Evolutionary conservation across 2,113 vertebrate genomes (phyloP), one percentile per base, ranked within the genome.

Genomic region (Bubo bubo): DNA sequence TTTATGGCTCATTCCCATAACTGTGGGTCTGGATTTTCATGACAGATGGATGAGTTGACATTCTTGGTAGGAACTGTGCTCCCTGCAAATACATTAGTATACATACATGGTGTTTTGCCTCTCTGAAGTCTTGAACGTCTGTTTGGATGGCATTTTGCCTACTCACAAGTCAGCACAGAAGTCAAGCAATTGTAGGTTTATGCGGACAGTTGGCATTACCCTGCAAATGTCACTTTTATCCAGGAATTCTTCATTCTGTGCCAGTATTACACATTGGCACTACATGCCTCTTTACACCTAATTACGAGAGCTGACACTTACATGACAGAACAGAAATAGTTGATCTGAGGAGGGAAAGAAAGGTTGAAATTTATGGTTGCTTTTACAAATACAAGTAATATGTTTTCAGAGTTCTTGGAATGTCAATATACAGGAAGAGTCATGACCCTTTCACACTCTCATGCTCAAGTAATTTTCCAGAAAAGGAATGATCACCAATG

Each of bases 71-170:
- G 83, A 89, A 41, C 27, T 87, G 62, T 30, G 60, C 73, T 94
- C 73, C 74, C 93, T 91, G 77, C 39, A 93, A 97, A 87, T 75
- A 70, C 45, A 32, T 82, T 75, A 72, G 60, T 52, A 82, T 66
- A 84, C 53, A 70, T 94, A 89, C 70, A 50, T 68, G 53, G 37
- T 94, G 77, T 96, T 96, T 95, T 88, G 82, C 59, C 71, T 95
- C 64, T 95, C 70, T 79, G 80, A 95, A 95, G 91, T 79, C 62
- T 6, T 41, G 20, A 77, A 85, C 8, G 70, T 94, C 93, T 97
- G 93, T 85, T 96, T 84, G 66, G 62, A 87, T 97, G 94, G 93
- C 95, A 95, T 95, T 95, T 84, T 96, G 93, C 96, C 96, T 91
- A 34, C 45, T 82, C 66, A 82, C 11, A 70, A 93, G 73, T 80